Base-by-base conservation (phyloP, 2,888 invertebrate species). In the Bombylius major region DNA sequence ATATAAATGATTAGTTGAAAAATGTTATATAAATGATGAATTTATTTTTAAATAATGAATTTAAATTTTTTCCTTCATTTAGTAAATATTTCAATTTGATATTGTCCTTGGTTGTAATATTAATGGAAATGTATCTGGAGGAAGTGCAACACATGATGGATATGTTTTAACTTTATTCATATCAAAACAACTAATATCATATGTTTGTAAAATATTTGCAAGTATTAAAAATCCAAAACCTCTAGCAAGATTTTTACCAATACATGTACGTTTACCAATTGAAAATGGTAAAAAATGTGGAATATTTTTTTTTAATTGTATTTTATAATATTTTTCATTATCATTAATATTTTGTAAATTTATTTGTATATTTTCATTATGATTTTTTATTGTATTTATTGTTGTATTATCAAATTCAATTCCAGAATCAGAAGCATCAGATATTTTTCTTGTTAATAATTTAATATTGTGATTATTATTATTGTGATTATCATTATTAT, bases 271-370 rank as follows among this genome's bases (percentile, higher is more conserved):
- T 65, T 84, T 87, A 9, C 89, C 89, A 31, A 86, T 86, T 64
- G 87, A 86, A 72, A 89, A 90, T 0, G 89, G 89, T 9, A 89
- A 75, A 67, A 89, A 89, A 67, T 86, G 82, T 0, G 84, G 78
- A 6, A 79, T 77, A 59, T 79, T 79, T 59, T 71, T 76, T 58
- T 67, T 76, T 0, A 78, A 75, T 0, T 75, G 67, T 3, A 72
- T 62, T 0, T 75, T 66, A 49, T 78, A 59, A 12, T 36, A 42
- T 11, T 50, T 51, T 6, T 32, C 32, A 50, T n/a, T 46, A 11
- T 8, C 47, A 42, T 8, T 11, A 11, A 11, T 4, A 11, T 42
- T 42, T 11, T 11, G 4, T 51, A 4, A 47, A 47, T 9, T 51
- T 51, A n/a, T 13, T 36, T 56, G 55, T 47, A 39, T 32, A 77